Evolutionary conservation across 2,888 invertebrate species (phyloP).

Genomic region (Polyploca ridens): DNA sequence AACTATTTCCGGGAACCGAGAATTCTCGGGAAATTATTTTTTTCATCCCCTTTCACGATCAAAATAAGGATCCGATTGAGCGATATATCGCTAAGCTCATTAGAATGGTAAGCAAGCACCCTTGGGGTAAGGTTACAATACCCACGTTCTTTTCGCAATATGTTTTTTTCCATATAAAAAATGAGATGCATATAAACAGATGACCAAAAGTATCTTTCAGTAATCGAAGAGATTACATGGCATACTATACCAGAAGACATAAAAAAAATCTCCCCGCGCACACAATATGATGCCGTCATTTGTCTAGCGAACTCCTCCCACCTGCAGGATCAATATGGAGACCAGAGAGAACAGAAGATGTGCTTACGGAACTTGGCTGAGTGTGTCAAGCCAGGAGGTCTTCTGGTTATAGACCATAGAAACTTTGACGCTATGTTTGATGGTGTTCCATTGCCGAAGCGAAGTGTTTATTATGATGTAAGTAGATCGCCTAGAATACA

Average conservation of each 20-base stretch:
- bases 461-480: conserved; percentile 93
- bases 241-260: conserved; percentile 91
- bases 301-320: conserved; percentile 96
- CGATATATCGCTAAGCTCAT: too few relatives aligned
- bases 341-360: conserved; percentile 91
- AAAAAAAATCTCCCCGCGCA: conserved; percentile 82
- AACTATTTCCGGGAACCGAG: too few relatives aligned
- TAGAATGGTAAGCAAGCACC: too few relatives aligned
- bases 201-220: conserved; percentile 69
- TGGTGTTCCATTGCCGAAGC: conserved; percentile 47
- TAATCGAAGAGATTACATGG: conserved; percentile 97
- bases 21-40: too few relatives aligned
- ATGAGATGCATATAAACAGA: too few relatives aligned
- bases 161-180: too few relatives aligned
- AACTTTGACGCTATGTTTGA: conserved; percentile 94
- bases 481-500: too few relatives aligned
- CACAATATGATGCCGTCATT: conserved; percentile 94
- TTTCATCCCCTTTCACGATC: too few relatives aligned
- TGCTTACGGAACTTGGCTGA: conserved; percentile 92
- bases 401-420: conserved; percentile 94
- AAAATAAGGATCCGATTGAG: too few relatives aligned
- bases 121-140: too few relatives aligned
- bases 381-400: conserved; percentile 93
- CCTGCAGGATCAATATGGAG: conserved; percentile 91
- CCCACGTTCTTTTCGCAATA: too few relatives aligned